These are phyloP conservation scores for Calameuta idolon DNA, from an alignment of 2,888 invertebrate species.

Conservation along the genomic window DNA sequence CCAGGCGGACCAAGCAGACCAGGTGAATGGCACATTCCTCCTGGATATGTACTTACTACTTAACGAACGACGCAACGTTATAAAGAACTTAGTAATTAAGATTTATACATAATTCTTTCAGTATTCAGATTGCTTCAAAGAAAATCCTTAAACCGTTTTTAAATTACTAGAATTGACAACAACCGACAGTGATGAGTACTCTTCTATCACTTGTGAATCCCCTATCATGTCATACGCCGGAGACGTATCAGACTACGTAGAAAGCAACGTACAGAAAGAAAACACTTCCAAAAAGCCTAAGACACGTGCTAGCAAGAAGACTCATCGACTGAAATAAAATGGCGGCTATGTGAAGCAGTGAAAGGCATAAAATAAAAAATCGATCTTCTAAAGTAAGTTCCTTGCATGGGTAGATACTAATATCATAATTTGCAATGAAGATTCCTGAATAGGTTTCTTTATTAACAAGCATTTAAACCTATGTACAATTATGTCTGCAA, in stretches of 20 bases:
- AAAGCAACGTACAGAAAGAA: background rate
- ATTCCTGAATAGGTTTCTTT: constrained; percentile 25
- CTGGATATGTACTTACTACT: background rate
- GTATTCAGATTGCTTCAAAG: background rate
- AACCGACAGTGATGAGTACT: background rate
- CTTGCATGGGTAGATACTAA: background rate
- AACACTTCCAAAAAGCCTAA: background rate
- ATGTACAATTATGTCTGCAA: constrained; percentile 50
- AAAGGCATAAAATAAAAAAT: background rate
- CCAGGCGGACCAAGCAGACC: background rate
- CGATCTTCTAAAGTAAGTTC: background rate
- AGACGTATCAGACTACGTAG: background rate
- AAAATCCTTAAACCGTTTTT: background rate
- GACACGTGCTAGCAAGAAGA: background rate
- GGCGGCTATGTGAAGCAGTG: background rate
- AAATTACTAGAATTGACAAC: background rate
- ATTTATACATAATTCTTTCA: background rate
- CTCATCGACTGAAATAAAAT: background rate
- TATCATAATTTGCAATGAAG: background rate
- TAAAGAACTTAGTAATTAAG: background rate
- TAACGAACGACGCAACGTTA: background rate
- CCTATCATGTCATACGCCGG: background rate
- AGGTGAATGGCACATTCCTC: background rate
- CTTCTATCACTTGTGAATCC: background rate
- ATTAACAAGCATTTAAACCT: constrained; percentile 49